A percentile compares a stretch with the other conserved stretches of the same genome.
These are phyloP conservation scores for Colossoma macropomum DNA, from an alignment of 2,113 vertebrate species.

Conservation along the genomic window DNA sequence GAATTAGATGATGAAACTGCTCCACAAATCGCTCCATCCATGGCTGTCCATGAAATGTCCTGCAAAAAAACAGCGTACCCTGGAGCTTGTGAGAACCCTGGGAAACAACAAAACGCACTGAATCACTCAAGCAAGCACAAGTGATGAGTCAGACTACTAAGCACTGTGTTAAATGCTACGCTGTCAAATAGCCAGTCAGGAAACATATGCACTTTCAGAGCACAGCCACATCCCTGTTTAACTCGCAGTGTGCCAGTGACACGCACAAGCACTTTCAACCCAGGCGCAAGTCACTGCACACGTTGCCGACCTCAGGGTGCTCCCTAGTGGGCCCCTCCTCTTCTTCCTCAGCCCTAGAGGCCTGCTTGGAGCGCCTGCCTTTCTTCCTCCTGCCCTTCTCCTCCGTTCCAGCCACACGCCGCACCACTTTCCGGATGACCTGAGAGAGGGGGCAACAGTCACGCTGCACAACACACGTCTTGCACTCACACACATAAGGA, in stretches of 20 bases:
- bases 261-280: slow-evolving; percentile 26
- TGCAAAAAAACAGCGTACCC: slow-evolving; percentile 36
- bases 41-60: slow-evolving; percentile 41
- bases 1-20: slow-evolving; percentile 19
- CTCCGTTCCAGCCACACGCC: slow-evolving; percentile 82
- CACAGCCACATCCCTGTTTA: too few species aligned
- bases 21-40: slow-evolving; percentile 36
- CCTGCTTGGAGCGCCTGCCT: slow-evolving; percentile 70
- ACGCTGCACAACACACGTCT: neutral
- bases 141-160: neutral
- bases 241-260: neutral
- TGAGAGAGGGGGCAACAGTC: slow-evolving; percentile 69
- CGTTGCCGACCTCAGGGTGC: slow-evolving; percentile 66
- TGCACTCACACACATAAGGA: slow-evolving; percentile 35
- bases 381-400: slow-evolving; percentile 77
- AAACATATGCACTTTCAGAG: neutral
- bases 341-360: slow-evolving; percentile 62
- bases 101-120: neutral
- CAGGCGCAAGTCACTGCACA: slow-evolving; percentile 29
- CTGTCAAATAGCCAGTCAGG: neutral
- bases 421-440: slow-evolving; percentile 98
- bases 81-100: slow-evolving; percentile 10
- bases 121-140: neutral
- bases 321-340: slow-evolving; percentile 25
- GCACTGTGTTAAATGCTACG: neutral